phyloP scores from a whole-genome alignment of 2,113 vertebrate species.

The Grammomys dolichurus region DNA sequence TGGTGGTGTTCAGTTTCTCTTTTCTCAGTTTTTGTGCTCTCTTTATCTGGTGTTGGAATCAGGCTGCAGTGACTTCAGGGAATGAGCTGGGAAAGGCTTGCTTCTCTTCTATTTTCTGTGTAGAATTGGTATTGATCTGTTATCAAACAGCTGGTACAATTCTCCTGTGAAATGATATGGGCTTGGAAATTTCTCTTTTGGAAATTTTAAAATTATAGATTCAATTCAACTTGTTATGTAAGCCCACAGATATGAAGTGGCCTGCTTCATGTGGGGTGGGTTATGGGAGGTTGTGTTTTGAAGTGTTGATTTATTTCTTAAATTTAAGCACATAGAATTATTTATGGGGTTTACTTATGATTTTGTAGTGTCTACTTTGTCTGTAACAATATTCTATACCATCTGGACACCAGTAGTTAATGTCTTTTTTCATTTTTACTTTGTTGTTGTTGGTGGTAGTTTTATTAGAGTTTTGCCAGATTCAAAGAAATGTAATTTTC shows the following conservation, averaged over 20 bases:
- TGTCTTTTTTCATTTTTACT: background rate
- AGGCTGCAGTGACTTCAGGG: background rate
- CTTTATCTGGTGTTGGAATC: slow-evolving; percentile 17
- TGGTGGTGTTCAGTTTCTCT: background rate
- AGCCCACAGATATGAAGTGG: background rate
- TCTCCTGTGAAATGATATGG: background rate
- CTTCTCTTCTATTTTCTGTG: background rate
- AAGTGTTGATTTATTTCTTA: background rate
- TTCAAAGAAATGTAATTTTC: background rate
- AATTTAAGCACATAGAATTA: background rate
- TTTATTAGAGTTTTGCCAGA: slow-evolving; percentile 11
- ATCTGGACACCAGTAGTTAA: background rate
- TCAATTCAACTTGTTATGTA: background rate
- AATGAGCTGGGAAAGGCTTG: slow-evolving; percentile 13
- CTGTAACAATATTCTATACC: background rate
- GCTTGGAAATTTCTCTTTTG: background rate
- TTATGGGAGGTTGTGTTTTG: background rate
- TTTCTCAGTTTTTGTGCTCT: background rate
- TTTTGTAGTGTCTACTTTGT: background rate
- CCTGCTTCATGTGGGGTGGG: background rate
- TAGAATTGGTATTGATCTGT: background rate
- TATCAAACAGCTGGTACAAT: background rate
- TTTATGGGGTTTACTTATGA: background rate
- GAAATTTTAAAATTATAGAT: background rate
- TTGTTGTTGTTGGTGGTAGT: background rate